Evolutionary conservation across 2,888 invertebrate species (phyloP).

Genomic region (Barypeithes pellucidus): DNA sequence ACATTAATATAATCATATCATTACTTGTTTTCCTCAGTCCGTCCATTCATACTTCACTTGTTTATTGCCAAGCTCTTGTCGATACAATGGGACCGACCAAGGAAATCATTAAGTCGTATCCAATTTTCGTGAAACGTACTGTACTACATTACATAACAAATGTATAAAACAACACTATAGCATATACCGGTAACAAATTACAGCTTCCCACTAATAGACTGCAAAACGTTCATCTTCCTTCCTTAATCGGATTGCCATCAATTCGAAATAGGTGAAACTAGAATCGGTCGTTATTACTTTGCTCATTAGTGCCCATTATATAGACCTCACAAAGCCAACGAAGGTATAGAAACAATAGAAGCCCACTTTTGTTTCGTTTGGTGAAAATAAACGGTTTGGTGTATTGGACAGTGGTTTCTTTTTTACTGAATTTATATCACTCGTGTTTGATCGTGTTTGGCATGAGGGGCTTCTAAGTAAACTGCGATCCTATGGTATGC

Average conservation of each 20-base stretch:
- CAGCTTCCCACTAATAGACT: not conserved
- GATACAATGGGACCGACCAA: too few species aligned
- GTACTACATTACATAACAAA: not conserved
- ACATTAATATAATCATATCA: too few species aligned
- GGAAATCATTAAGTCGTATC: too few species aligned
- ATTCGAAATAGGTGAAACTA: conserved; percentile 28
- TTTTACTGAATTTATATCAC: too few species aligned
- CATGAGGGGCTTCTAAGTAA: too few species aligned
- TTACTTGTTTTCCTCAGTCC: too few species aligned
- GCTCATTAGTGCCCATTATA: conserved; percentile 17
- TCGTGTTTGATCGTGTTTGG: too few species aligned
- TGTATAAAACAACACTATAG: not conserved
- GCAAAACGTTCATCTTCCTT: conserved; percentile 2
- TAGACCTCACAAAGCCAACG: conserved; percentile 10
- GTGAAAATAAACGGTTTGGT: not conserved
- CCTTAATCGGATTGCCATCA: conserved; percentile 29
- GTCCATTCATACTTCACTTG: too few species aligned
- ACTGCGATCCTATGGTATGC: too few species aligned
- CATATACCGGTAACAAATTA: not conserved
- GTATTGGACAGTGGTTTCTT: too few species aligned
- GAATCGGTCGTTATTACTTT: conserved; percentile 22
- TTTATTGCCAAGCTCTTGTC: too few species aligned
- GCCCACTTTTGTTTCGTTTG: not conserved
- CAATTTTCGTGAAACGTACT: too few species aligned
- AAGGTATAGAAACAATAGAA: not conserved